Conservation (phyloP, 2,113 vertebrate genomes). For the Saguinus midas region DNA sequence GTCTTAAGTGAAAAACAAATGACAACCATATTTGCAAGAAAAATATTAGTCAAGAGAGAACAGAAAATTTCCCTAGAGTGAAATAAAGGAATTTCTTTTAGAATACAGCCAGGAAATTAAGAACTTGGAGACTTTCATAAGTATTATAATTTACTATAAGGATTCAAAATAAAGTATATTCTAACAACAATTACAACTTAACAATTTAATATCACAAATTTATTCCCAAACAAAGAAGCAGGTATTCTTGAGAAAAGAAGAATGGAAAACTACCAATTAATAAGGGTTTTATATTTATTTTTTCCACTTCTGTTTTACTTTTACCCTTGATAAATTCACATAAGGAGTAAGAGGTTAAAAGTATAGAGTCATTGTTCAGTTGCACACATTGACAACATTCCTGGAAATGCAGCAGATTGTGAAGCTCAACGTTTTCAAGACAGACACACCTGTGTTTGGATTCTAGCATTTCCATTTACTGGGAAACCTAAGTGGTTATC, state of each 20-base stretch:
- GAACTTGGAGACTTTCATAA: background rate
- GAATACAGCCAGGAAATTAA: background rate
- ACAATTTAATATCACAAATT: background rate
- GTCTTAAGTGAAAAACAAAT: background rate
- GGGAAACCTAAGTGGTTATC: background rate
- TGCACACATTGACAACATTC: background rate
- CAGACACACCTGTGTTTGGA: background rate
- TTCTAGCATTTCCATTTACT: background rate
- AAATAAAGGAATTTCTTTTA: background rate
- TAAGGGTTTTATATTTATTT: background rate
- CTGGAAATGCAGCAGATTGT: background rate
- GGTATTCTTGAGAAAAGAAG: background rate
- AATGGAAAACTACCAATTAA: background rate
- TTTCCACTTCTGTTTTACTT: background rate
- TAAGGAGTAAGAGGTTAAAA: background rate
- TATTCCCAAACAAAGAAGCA: background rate
- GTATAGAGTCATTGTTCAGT: no score
- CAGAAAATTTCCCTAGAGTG: constrained; percentile 28
- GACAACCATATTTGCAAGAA: background rate
- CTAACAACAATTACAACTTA: background rate
- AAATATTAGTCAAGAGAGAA: constrained; percentile 47
- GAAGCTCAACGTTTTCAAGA: background rate
- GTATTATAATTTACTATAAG: background rate
- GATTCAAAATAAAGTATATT: background rate
- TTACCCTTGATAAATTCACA: background rate